Conservation (phyloP, 2,113 vertebrate genomes). For the Nanorana parkeri region DNA sequence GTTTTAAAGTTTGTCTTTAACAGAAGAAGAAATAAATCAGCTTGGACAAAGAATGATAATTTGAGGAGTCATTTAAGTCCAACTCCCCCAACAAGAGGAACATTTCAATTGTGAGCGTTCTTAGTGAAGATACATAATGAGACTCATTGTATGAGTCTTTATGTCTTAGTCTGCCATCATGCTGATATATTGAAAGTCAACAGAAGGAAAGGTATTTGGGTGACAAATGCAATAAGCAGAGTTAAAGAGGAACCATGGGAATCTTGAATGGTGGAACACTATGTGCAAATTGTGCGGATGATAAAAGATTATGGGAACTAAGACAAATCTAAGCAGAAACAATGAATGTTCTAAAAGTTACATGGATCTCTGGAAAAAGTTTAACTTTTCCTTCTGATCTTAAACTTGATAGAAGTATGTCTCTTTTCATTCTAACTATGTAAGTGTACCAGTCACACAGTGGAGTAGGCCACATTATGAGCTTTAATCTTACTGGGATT, state of each 20-base stretch:
- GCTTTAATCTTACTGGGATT: too few relatives aligned
- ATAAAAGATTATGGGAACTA: background rate
- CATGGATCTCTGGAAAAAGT: background rate
- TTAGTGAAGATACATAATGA: background rate
- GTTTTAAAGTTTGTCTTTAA: too few relatives aligned
- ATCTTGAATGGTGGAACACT: background rate
- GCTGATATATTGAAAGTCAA: constrained; percentile 5
- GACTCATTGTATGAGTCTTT: background rate
- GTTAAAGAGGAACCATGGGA: background rate
- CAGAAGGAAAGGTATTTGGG: background rate
- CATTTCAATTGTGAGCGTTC: too few relatives aligned
- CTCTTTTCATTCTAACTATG: too few relatives aligned
- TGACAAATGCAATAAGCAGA: background rate
- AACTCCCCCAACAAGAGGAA: too few relatives aligned
- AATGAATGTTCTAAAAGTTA: background rate
- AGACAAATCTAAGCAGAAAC: background rate
- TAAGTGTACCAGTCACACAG: too few relatives aligned
- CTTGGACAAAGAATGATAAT: too few relatives aligned
- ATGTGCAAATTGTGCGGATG: background rate
- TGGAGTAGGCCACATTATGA: too few relatives aligned
- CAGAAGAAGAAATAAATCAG: too few relatives aligned
- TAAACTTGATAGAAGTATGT: too few relatives aligned
- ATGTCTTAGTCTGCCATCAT: background rate
- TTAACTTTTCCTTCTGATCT: background rate
- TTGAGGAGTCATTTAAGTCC: too few relatives aligned